phyloP scores from a whole-genome alignment of 2,113 vertebrate species.

The Mustela lutreola region DNA sequence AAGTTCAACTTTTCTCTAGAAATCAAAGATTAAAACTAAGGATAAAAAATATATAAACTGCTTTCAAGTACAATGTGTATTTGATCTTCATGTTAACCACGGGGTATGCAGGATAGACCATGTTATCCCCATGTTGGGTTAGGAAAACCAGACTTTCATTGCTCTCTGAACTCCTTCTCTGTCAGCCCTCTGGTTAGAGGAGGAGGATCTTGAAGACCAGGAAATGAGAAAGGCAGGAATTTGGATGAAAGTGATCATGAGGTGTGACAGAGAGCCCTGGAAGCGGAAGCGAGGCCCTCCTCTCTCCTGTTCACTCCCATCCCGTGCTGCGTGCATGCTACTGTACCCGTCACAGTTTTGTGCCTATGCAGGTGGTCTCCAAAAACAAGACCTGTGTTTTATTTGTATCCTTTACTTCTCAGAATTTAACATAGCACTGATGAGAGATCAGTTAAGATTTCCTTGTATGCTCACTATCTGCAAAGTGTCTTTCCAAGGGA shows the following conservation, averaged over 20 bases:
- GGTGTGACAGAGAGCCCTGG: not conserved
- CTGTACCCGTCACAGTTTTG: rapidly evolving
- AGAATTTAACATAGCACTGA: not conserved
- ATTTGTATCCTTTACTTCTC: not conserved
- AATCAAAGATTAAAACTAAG: conserved; percentile 35
- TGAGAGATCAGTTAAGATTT: not conserved
- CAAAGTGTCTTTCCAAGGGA: not conserved
- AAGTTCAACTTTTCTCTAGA: not conserved
- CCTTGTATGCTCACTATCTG: not conserved
- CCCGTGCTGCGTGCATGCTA: rapidly evolving
- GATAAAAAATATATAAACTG: not conserved
- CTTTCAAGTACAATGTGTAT: not conserved
- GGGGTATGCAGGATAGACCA: not conserved
- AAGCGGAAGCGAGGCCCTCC: not conserved
- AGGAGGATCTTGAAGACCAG: not conserved
- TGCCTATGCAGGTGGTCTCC: not conserved
- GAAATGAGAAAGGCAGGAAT: not conserved
- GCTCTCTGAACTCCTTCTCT: not conserved
- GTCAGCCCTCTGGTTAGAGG: not conserved
- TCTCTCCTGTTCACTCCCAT: not conserved
- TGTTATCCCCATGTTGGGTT: not conserved
- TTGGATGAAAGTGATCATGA: not conserved
- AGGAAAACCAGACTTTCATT: not conserved
- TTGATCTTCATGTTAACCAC: not conserved
- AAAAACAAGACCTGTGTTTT: not conserved